These are phyloP conservation scores for Neelides sp. DNA, from an alignment of 1,140 invertebrate genomes.

Conservation along the genomic window DNA sequence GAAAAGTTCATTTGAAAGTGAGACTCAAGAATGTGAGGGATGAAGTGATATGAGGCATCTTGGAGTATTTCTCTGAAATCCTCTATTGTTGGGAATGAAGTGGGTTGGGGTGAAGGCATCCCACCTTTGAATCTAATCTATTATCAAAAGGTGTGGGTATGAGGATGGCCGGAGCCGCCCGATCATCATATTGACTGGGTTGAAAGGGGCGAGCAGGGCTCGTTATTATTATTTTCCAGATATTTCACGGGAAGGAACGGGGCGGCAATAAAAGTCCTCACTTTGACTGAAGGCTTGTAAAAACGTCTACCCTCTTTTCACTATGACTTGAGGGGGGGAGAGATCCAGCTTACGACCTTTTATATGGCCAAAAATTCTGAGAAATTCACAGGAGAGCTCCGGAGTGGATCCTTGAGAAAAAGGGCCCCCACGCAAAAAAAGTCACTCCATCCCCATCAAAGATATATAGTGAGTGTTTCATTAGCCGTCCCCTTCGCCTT, in stretches of 20 bases:
- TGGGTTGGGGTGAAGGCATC: too few species aligned
- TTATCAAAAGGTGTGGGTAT: too few species aligned
- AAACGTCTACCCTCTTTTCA: constrained; percentile 30
- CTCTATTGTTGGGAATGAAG: too few species aligned
- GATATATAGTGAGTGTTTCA: constrained; percentile 3
- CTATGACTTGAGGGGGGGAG: constrained; percentile 13
- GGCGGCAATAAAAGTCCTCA: constrained; percentile 30
- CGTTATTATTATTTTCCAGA: constrained; percentile 24
- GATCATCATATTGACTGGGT: too few species aligned
- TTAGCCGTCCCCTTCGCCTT: not conserved
- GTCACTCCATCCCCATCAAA: not conserved
- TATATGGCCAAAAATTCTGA: constrained; percentile 31
- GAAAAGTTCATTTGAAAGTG: too few species aligned
- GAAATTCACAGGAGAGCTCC: constrained; percentile 30
- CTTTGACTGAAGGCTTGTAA: constrained; percentile 32
- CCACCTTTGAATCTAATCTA: too few species aligned
- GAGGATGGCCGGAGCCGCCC: too few species aligned
- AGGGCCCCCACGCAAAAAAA: constrained; percentile 29
- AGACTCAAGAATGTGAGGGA: too few species aligned
- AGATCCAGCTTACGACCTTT: constrained; percentile 24
- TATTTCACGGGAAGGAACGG: constrained; percentile 24
- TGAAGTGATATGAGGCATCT: too few species aligned
- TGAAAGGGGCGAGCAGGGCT: not conserved
- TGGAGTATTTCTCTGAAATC: too few species aligned
- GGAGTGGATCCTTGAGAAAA: constrained; percentile 6